Evolutionary conservation across 2,888 invertebrate species (phyloP), one percentile per base, ranked within the genome.

Genomic region (Ormia ochracea): DNA sequence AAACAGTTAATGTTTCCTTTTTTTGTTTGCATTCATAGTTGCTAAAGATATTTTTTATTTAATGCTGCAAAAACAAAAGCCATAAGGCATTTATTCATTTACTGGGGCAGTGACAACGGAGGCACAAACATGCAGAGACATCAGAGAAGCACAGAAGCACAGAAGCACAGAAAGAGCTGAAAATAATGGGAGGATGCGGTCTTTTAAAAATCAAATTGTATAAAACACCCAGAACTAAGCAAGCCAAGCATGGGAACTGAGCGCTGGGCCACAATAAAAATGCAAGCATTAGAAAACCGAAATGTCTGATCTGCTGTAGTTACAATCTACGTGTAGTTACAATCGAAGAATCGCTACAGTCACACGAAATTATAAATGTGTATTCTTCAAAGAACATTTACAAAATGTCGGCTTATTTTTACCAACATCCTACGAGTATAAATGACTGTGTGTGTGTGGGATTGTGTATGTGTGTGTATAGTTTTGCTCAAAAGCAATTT

Each of bases 161-260:
- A 73, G 56, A 45, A 19, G 41, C 54, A 63, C 26, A 73, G 19
- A 66, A 38, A 33, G 26, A 68, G 41, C 61, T 43, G 31, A 45
- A 54, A 68, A 61, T 61, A 76, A 61, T 69, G 54, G 61, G 61
- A 76, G 68, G 68, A 68, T 80, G 80, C 72, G 76, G 80, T 76
- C 54, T 76, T 76, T 76, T 63, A 76, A 73, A 80, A 80, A 73
- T 80, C 80, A 76, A 80, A 76, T 73, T 80, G 80, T 76, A 76
- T 76, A 80, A 73, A 80, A 80, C 76, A 76, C 75, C 80, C 80
- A 76, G 72, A 63, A 58, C 63, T 26, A 65, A 70, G 56, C n/a
- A 41, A 45, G 48, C 41, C 43, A 66, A 77, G 31, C 73, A 70
- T 56, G 26, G 48, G 41, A 69, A 38, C 31, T 56, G 43, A 56